Evolutionary conservation across 1,140 invertebrate species (phyloP).

Genomic region (Lithobius niger): DNA sequence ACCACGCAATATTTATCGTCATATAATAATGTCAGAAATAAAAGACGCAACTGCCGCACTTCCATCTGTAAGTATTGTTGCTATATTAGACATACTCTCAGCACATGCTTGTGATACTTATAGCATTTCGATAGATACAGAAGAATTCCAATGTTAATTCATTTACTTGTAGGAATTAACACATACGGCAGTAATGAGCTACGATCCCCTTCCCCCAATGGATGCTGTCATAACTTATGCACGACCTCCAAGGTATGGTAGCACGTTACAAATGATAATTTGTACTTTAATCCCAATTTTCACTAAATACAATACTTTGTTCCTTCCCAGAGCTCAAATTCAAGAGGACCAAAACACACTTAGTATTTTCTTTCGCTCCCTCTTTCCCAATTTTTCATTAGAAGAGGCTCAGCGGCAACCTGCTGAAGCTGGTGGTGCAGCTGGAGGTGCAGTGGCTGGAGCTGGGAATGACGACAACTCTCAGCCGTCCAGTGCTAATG

Average conservation of each 20-base stretch:
- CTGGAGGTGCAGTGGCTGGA: constrained; percentile 14
- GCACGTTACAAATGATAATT: not conserved
- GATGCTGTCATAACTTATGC: constrained; percentile 60
- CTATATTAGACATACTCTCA: too few species aligned
- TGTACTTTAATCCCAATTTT: constrained; percentile 1
- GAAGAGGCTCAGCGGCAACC: constrained; percentile 11
- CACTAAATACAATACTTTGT: too few species aligned
- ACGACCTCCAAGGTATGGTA: constrained; percentile 32
- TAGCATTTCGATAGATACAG: not conserved
- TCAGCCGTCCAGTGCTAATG: constrained; percentile 24
- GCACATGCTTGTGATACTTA: too few species aligned
- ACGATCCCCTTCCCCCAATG: constrained; percentile 64
- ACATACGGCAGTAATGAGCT: constrained; percentile 50
- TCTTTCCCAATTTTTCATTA: constrained; percentile 41
- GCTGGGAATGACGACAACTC: constrained; percentile 22
- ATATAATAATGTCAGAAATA: constrained; percentile 65
- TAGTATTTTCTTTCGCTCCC: constrained; percentile 45
- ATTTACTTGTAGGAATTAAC: constrained; percentile 36
- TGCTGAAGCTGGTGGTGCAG: constrained; percentile 9
- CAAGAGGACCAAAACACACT: constrained; percentile 17
- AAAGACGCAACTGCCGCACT: constrained; percentile 49
- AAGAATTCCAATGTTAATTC: constrained; percentile 11
- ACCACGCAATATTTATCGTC: constrained; percentile 57
- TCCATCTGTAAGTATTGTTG: constrained; percentile 33
- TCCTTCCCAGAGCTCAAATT: constrained; percentile 19